Base-by-base conservation (phyloP, 2,888 invertebrate species). In the Trichogramma dendrolimi region DNA sequence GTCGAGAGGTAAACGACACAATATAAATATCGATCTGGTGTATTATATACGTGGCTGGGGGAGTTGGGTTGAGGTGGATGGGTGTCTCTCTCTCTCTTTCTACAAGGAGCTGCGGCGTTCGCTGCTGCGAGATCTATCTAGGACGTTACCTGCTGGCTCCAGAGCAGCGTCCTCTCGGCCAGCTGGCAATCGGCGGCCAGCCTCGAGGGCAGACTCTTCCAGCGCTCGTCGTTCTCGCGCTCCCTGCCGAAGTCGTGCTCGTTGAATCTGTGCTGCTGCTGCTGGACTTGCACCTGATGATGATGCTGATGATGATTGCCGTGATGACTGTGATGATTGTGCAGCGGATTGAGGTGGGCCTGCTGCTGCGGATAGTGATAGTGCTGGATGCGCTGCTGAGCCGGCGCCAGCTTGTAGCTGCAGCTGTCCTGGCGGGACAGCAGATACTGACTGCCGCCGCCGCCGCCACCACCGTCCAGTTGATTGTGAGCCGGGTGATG, bases 371-470 rank as follows among this genome's bases (percentile, higher is more conserved):
- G 27, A 27, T 27, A 27, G 27, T 27, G 27, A 27, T 27, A 27
- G 27, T 27, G 27, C 27, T 27, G 27, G 2, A 27, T 1, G 27
- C 27, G 27, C 27, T 27, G 27, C 27, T 27, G 27, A 2, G 27
- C 27, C 27, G 27, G 27, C 43, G 92, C 92, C 70, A 93, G 85
- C 80, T 93, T 93, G 79, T 92, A 94, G 71, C 92, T 92, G 79
- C 92, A 94, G 71, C 92, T 92, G 69, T 92, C 90, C 75, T 94
- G 93, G 5, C 93, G 82, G 52, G 92, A 82, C 85, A 93, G 46
- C 89, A 74, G 91, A 90, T 61, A 91, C 84, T 50, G 88, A 38
- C 44, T 38, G 6, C 10, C 11, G 27, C 27, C 27, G 3, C 27
- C 27, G 1, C 27, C 27, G 27, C 27, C 27, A 0, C 27, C 27